Conservation (phyloP, 92 coral and sea anemone genomes). For the Palythoa heliodiscus region DNA sequence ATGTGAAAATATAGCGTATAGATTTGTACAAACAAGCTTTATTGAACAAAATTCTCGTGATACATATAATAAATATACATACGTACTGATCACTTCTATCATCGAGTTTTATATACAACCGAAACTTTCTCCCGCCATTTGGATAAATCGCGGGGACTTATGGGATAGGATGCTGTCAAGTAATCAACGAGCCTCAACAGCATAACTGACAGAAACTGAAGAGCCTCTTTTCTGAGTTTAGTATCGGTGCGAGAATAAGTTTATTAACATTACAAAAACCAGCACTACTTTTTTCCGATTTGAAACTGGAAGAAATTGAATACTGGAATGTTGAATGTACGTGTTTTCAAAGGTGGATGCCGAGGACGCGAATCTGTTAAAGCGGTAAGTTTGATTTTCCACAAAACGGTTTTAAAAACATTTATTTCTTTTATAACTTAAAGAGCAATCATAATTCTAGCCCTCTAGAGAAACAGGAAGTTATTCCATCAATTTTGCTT, state of each 20-base stretch:
- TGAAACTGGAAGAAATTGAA: not conserved
- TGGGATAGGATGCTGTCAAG: slow-evolving; percentile 23
- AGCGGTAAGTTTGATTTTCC: slow-evolving; percentile 39
- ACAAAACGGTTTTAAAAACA: too few species aligned
- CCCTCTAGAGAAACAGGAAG: too few species aligned
- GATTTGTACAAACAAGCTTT: too few species aligned
- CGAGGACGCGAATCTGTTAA: slow-evolving; percentile 75
- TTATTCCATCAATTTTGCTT: too few species aligned
- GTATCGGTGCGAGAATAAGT: not conserved
- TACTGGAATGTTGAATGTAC: slow-evolving; percentile 66
- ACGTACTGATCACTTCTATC: too few species aligned
- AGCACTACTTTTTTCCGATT: not conserved
- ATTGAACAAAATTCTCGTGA: too few species aligned
- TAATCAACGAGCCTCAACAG: not conserved
- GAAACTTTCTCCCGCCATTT: not conserved
- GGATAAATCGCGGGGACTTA: not conserved
- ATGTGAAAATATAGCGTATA: too few species aligned
- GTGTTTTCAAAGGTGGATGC: slow-evolving; percentile 87
- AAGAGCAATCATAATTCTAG: too few species aligned
- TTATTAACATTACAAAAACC: not conserved
- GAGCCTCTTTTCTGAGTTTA: too few species aligned
- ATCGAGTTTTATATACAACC: too few species aligned
- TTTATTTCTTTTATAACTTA: too few species aligned
- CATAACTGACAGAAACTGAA: not conserved
- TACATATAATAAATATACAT: too few species aligned